Evolutionary conservation across 2,888 invertebrate genomes (phyloP), one percentile per base, ranked within the genome.

Genomic region (Amphipoea oculea): DNA sequence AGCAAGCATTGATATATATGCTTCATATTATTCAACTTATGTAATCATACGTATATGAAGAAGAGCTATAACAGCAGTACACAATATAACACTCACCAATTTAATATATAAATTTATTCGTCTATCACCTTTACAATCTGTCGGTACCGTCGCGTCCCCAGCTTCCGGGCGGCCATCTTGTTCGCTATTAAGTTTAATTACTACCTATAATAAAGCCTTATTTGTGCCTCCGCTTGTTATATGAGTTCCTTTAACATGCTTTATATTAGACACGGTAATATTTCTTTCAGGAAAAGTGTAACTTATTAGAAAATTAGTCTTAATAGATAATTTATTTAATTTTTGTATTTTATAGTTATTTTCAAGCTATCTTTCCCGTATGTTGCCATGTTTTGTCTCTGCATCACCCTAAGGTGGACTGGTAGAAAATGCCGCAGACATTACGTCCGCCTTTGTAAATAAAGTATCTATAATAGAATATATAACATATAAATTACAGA

Each of bases 111-210:
- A 78, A 73, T 69, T 70, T 62, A 83, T 70, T 79, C 79, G 2
- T 48, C 3, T 70, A 65, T 65, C 71, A 73, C n/a, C 68, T 84
- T 78, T n/a, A 42, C 80, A 70, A 80, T 77, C 89, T 85, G 78
- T 80, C 89, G 20, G 78, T 89, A 90, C 87, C 82, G 85, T 84
- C 73, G 82, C 83, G 84, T 84, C 89, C 90, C 86, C 87, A 88
- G 78, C 90, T 91, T 94, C 95, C 95, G 94, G 92, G 65, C 89
- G 89, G 95, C 95, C 95, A 95, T 96, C 95, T 96, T 96, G 95
- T 91, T 87, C 76, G 88, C 93, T 94, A 95, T 96, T 96, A 95
- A 91, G 90, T 91, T 94, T 96, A 96, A 96, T 96, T 96, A 94
- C 94, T 87, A 88, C 87, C 91, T 86, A 90, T 90, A 90, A 89